Evolutionary conservation across 2,888 invertebrate species (phyloP).

Genomic region (Deilephila porcellus): DNA sequence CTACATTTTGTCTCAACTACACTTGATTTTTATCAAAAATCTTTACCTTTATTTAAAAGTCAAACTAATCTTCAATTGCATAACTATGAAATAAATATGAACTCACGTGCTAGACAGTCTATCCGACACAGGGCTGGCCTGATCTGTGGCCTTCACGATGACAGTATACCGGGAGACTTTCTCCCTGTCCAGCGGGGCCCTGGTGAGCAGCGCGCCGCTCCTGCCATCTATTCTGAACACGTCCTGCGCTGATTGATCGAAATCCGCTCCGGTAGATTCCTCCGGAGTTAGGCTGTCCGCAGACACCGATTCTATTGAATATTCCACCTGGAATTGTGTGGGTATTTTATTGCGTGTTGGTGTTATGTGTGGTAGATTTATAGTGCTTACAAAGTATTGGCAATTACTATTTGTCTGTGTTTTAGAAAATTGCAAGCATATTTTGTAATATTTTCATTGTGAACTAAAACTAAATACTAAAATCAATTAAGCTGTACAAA

Average conservation of each 20-base stretch:
- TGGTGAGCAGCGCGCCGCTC: slow-evolving; percentile 94
- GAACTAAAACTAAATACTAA: no score
- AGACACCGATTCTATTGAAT: slow-evolving; percentile 89
- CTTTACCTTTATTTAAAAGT: neutral
- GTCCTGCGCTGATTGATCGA: slow-evolving; percentile 81
- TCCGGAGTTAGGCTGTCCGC: slow-evolving; percentile 73
- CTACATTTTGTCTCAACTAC: no score
- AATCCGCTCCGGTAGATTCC: slow-evolving; percentile 64
- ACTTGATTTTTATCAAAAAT: no score
- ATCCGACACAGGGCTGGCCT: slow-evolving; percentile 91
- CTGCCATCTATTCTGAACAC: slow-evolving; percentile 94
- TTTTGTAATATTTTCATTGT: no score
- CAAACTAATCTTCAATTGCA: neutral
- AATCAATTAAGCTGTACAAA: no score
- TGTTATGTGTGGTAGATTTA: neutral
- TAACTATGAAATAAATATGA: neutral
- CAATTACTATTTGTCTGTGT: no score
- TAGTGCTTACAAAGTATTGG: no score
- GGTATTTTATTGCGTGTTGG: neutral
- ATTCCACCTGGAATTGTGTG: slow-evolving; percentile 85
- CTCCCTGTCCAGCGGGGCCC: slow-evolving; percentile 94
- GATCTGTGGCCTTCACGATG: slow-evolving; percentile 93
- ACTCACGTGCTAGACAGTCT: slow-evolving; percentile 89
- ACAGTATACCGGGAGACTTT: slow-evolving; percentile 93
- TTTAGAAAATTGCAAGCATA: no score